Conservation (phyloP, 2,113 vertebrate species). For the Paramormyrops kingsleyae region DNA sequence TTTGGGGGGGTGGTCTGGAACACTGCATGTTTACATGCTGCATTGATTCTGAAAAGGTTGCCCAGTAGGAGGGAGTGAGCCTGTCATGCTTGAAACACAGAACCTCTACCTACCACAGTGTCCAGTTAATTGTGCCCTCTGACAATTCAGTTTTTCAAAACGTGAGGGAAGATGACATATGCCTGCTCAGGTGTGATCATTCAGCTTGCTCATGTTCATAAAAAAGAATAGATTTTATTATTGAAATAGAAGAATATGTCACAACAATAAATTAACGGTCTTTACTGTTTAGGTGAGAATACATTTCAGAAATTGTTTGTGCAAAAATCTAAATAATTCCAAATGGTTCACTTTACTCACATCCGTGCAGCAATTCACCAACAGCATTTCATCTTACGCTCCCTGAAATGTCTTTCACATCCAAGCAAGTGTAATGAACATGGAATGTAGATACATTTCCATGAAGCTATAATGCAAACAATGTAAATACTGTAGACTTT, state of each 20-base stretch:
- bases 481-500: background rate
- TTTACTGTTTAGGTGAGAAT: background rate
- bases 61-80: background rate
- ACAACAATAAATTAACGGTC: background rate
- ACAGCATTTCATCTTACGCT: background rate
- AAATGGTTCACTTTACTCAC: background rate
- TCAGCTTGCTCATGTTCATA: background rate
- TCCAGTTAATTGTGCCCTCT: background rate
- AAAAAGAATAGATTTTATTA: background rate
- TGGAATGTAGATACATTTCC: background rate
- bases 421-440: background rate
- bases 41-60: constrained; percentile 12
- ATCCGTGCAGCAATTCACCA: background rate
- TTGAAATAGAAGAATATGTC: background rate
- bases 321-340: background rate
- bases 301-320: background rate
- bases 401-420: background rate
- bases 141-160: background rate
- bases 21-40: background rate
- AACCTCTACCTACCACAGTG: background rate
- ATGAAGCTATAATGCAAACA: background rate
- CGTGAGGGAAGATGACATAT: background rate
- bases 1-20: background rate
- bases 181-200: background rate
- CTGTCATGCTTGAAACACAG: background rate